phyloP scores from a whole-genome alignment of 1,140 invertebrate species.

The Ephestia elutella region DNA sequence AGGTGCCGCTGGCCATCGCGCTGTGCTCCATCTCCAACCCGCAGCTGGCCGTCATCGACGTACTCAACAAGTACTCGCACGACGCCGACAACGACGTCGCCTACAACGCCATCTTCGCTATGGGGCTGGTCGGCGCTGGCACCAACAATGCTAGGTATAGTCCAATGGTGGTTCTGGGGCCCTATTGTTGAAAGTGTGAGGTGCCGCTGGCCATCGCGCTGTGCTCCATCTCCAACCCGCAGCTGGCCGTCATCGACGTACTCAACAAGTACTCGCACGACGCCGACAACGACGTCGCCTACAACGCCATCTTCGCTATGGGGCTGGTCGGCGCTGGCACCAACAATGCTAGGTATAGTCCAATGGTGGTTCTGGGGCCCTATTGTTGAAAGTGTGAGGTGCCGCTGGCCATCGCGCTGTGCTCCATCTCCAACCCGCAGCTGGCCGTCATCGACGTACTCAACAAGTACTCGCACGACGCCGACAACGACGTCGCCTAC shows the following conservation, averaged over 20 bases:
- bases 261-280: slow-evolving; percentile 99
- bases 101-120: slow-evolving; percentile 98
- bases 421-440: slow-evolving; percentile 98
- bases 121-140: slow-evolving; percentile 87
- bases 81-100: slow-evolving; percentile 97
- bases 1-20: slow-evolving; percentile 96
- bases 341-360: slow-evolving; percentile 66
- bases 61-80: slow-evolving; percentile 99
- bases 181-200: no score
- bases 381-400: no score
- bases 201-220: slow-evolving; percentile 97
- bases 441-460: slow-evolving; percentile 97
- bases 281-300: slow-evolving; percentile 95
- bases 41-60: slow-evolving; percentile 96
- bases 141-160: slow-evolving; percentile 67
- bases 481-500: slow-evolving; percentile 96
- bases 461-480: slow-evolving; percentile 99
- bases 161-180: no score
- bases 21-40: slow-evolving; percentile 98
- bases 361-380: no score
- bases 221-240: slow-evolving; percentile 98
- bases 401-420: slow-evolving; percentile 94
- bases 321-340: slow-evolving; percentile 84
- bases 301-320: slow-evolving; percentile 99
- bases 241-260: slow-evolving; percentile 97